phyloP scores from a whole-genome alignment of 2,797 vertebrate genomes.

The Cichlasoma orientale region DNA sequence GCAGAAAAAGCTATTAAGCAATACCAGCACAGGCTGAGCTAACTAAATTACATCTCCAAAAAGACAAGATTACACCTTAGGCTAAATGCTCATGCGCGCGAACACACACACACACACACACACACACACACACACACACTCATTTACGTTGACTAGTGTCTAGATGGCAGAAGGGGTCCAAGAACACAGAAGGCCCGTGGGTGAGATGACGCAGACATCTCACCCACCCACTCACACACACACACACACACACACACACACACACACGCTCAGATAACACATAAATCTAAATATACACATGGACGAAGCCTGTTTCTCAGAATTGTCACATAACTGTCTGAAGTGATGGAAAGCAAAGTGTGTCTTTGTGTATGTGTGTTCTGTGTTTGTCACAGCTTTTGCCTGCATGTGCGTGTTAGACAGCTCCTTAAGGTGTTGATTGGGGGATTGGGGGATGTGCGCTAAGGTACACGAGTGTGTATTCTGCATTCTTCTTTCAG shows the following conservation, averaged over 20 bases:
- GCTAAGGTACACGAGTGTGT: neutral
- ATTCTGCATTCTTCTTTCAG: conserved; percentile 4
- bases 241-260: conserved; percentile 30
- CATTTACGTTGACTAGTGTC: conserved; percentile 52
- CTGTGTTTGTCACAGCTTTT: conserved; percentile 20
- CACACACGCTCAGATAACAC: conserved; percentile 18
- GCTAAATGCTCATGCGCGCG: neutral
- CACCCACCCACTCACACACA: neutral
- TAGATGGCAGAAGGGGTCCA: conserved; percentile 66
- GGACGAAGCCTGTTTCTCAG: conserved; percentile 27
- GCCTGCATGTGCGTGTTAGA: conserved; percentile 17
- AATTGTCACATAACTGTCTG: conserved; percentile 36
- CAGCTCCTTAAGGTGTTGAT: conserved; percentile 53
- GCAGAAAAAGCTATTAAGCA: conserved; percentile 45
- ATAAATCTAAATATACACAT: conserved; percentile 60
- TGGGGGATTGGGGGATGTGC: conserved; percentile 18
- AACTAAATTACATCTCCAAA: conserved; percentile 51
- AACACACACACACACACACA: neutral
- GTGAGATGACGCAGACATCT: conserved; percentile 64
- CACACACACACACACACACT: neutral
- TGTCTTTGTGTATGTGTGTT: neutral
- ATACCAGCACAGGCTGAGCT: conserved; percentile 37
- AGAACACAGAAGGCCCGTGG: conserved; percentile 69
- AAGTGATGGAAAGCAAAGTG: conserved; percentile 15
- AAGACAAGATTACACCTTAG: conserved; percentile 47